phyloP scores from a whole-genome alignment of 1,140 invertebrate genomes.

The Hetaerina americana region DNA sequence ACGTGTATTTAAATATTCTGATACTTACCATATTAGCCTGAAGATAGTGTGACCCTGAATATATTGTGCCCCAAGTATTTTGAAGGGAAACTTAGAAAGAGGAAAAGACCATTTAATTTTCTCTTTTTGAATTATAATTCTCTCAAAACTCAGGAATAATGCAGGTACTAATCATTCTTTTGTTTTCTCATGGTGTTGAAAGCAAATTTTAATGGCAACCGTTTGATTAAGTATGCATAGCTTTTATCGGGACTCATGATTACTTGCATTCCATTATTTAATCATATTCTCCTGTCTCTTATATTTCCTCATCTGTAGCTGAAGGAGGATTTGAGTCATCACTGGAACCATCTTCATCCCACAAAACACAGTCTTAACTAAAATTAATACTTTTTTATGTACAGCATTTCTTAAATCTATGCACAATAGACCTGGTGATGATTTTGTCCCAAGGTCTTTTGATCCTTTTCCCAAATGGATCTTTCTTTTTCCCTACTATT shows the following conservation, averaged over 20 bases:
- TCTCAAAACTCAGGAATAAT: too few species aligned
- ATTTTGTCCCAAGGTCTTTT: background rate
- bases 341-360: background rate
- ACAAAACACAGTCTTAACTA: background rate
- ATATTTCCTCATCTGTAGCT: background rate
- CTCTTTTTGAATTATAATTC: too few species aligned
- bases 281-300: background rate
- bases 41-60: background rate
- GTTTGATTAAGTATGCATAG: background rate
- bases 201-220: too few species aligned
- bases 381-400: background rate
- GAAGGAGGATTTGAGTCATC: background rate
- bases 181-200: too few species aligned
- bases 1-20: too few species aligned
- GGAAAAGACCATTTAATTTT: too few species aligned
- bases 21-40: background rate
- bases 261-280: background rate
- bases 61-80: too few species aligned
- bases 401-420: background rate
- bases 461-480: background rate
- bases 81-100: too few species aligned
- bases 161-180: too few species aligned
- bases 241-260: background rate
- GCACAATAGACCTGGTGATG: background rate
- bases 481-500: background rate